These are phyloP conservation scores for Astyanax mexicanus DNA, from an alignment of 2,797 vertebrate genomes.

Conservation along the genomic window DNA sequence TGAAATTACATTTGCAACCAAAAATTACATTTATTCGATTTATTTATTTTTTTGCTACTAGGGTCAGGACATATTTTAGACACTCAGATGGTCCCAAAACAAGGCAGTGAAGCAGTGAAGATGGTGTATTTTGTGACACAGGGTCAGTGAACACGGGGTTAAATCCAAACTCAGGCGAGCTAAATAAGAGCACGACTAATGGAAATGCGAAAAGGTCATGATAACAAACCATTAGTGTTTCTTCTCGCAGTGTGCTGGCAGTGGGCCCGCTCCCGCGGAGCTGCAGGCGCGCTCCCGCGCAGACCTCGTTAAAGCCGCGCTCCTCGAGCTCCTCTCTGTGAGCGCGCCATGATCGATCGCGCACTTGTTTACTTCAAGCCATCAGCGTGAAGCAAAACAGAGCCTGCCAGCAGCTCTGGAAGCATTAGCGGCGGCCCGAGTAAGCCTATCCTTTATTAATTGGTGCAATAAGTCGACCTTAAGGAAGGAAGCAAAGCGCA, in stretches of 20 bases:
- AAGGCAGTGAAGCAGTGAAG: no score
- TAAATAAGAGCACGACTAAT: constrained; percentile 84
- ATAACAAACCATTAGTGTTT: constrained; percentile 96
- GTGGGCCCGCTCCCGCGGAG: constrained; percentile 70
- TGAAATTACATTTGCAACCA: no score
- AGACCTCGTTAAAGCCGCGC: neutral
- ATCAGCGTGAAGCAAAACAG: constrained; percentile 88
- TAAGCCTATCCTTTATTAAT: constrained; percentile 27
- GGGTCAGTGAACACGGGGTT: constrained; percentile 87
- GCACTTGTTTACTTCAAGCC: constrained; percentile 83
- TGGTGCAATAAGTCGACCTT: constrained; percentile 34
- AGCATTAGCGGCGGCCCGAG: constrained; percentile 21
- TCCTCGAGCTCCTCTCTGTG: constrained; percentile 69
- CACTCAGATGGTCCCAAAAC: neutral
- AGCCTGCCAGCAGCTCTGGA: constrained; percentile 68
- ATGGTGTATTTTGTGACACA: constrained; percentile 49
- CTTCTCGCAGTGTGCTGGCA: constrained; percentile 83
- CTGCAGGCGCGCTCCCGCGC: constrained; percentile 48
- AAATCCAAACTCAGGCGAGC: constrained; percentile 80
- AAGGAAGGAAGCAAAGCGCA: constrained; percentile 38
- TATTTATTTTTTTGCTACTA: no score
- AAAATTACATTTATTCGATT: no score
- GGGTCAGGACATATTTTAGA: no score
- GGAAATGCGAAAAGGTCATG: constrained; percentile 93
- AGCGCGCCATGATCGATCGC: constrained; percentile 82